Base-by-base conservation (phyloP, 2,888 invertebrate species). In the Sarcophaga carnaria region DNA sequence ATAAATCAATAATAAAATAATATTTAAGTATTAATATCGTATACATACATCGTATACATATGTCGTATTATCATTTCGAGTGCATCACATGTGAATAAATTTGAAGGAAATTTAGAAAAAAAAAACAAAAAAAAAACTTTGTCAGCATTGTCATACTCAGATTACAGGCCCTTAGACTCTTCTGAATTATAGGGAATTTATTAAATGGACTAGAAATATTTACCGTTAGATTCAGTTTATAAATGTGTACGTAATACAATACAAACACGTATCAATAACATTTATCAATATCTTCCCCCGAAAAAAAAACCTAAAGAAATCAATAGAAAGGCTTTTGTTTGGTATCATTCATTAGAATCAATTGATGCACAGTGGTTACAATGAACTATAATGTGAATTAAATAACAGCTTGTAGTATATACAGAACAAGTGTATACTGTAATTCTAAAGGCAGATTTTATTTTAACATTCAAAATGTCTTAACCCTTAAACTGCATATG, bases 221-320 rank as follows among this genome's bases (percentile, higher is more conserved):
- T 54, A 74, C 66, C 20, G 60, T 74, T 37, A 60, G 63, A 74
- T 59, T 47, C 22, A 25, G 20, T 78, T 45, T 67, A 59, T 63
- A n/a, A 60, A 47, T 64, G 49, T 66, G 45, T 66, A 49, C 64
- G 64, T 74, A 64, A 77, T 69, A 78, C 74, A 78, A 78, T 69
- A 78, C 74, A 78, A 78, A 59, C 85, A 85, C 85, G 85, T 85
- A 81, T 75, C 81, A 70, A 63, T 78, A 81, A 81, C 69, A 85
- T 85, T 85, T 85, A 78, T 85, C 81, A 81, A 75, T 74, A 72
- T n/a, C 54, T 37, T 2, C 14, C 8, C 3, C 47, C n/a, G 2
- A 20, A 11, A 17, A 47, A 8, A 17, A 27, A 14, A 20, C 27
- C 17, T 11, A 37, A 64, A 59, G 8, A 64, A 66, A 72, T 4